Evolutionary conservation across 1,140 invertebrate genomes (phyloP).

Genomic region (Rhopalosiphum maidis): DNA sequence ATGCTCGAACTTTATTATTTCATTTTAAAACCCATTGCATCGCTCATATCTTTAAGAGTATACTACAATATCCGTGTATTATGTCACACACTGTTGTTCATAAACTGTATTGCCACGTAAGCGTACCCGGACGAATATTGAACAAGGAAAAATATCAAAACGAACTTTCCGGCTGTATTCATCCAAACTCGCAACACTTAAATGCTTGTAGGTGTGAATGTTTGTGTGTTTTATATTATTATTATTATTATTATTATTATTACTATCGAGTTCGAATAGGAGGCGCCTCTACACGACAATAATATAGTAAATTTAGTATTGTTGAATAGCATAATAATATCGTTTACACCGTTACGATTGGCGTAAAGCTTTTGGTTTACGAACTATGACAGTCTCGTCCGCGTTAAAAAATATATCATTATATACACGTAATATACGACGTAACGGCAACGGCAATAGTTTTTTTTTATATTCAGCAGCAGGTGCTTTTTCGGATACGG

Average conservation of each 20-base stretch:
- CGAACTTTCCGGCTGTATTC: background rate
- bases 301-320: background rate
- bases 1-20: background rate
- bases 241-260: background rate
- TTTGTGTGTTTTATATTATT: background rate
- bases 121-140: background rate
- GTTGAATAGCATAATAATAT: background rate
- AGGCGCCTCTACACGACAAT: background rate
- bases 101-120: background rate
- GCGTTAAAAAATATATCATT: background rate
- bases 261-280: background rate
- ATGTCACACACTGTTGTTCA: background rate
- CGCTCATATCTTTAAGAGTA: background rate
- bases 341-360: background rate
- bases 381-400: background rate
- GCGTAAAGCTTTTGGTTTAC: background rate
- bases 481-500: conserved; percentile 26
- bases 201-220: background rate
- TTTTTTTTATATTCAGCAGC: background rate
- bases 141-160: background rate
- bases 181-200: background rate
- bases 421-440: background rate
- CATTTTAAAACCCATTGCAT: background rate
- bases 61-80: background rate
- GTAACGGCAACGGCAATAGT: background rate